Conservation (phyloP, 2,113 vertebrate species). For the Myotis lucifugus region DNA sequence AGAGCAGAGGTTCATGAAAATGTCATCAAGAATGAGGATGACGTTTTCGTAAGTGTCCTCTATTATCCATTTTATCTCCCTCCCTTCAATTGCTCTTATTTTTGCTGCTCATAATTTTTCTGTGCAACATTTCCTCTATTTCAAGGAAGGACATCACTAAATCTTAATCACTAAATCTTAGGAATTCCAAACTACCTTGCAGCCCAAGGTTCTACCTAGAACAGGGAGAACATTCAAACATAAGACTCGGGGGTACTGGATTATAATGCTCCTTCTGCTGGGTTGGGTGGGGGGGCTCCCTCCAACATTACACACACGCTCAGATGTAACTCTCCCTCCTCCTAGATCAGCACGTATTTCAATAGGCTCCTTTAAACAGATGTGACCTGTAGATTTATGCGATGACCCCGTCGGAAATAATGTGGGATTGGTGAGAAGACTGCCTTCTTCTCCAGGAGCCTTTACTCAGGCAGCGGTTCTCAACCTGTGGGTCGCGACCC, state of each 20-base stretch:
- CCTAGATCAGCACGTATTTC: background rate
- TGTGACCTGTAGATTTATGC: background rate
- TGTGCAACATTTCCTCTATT: background rate
- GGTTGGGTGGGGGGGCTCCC: too few relatives aligned
- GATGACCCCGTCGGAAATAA: constrained; percentile 29
- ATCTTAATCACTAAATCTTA: background rate
- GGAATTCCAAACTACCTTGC: background rate
- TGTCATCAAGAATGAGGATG: background rate
- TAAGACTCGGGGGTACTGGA: background rate
- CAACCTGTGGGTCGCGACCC: too few relatives aligned
- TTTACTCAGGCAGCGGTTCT: background rate
- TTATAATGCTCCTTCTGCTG: background rate
- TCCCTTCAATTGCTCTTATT: background rate
- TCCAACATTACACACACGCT: background rate
- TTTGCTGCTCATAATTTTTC: background rate
- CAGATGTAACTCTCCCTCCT: background rate
- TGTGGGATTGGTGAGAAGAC: background rate
- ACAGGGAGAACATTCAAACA: background rate
- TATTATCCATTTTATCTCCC: background rate
- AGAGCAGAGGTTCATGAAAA: background rate
- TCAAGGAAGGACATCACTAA: background rate
- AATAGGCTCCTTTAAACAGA: constrained; percentile 11
- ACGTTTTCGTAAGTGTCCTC: background rate
- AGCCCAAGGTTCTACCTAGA: background rate
- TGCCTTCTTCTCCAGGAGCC: background rate